Evolutionary conservation across 2,888 invertebrate species (phyloP), one percentile per base, ranked within the genome.

Genomic region (Drosophila multiciliata): DNA sequence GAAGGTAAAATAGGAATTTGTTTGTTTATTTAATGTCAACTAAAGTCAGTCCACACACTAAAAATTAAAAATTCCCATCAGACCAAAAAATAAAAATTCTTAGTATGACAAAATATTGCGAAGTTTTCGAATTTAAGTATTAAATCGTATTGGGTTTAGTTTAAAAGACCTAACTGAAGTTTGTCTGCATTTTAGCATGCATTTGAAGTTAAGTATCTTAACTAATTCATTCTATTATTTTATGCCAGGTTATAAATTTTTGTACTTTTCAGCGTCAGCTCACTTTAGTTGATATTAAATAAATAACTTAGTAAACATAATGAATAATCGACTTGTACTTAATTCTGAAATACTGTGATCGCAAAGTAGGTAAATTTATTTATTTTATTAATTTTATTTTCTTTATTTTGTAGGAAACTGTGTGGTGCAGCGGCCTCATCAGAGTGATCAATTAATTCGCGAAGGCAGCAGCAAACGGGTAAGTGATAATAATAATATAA

Each of bases 391-490:
- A 45, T 20, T 12, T 45, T 20, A 1, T 32, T 49, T 45, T 33
- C 3, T 45, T 11, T 48, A 1, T 3, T 40, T 83, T 82, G 5
- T 92, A 96, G 96, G 95, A 92, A 97, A 96, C 90, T 98, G 97
- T 92, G 96, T 97, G 62, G 96, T 97, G 58, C 97, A 97, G 93
- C 96, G 97, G 82, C 96, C 97, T 48, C 96, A 96, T 91, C 96
- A 96, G 90, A 96, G 96, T 77, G 96, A 97, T 92, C 97, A 97
- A 93, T 96, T 96, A 84, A 97, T 98, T 87, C 95, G 96, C 85
- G 97, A 97, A 94, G 97, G 97, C 58, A 96, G 96, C 88, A 97
- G 97, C 78, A 96, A 96, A 93, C 94, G 98, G 94, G 98, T 97
- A 93, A 95, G 92, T 54, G 36, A 23, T 32, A 40, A 33, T 3